Evolutionary conservation across 2,888 invertebrate species (phyloP), one percentile per base, ranked within the genome.

Genomic region (Nebria brevicollis): DNA sequence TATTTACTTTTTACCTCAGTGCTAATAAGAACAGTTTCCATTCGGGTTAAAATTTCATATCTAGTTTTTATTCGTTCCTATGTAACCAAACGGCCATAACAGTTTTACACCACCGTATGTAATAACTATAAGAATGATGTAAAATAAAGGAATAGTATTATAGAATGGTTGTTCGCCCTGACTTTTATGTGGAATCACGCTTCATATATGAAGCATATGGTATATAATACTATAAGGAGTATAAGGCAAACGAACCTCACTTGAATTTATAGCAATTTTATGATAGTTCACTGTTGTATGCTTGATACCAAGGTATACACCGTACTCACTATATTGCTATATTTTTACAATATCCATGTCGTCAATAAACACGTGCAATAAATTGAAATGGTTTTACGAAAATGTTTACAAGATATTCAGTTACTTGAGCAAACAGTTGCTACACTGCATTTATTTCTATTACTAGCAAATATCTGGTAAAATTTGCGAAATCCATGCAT

Each of bases 101-200:
- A 54, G 54, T 54, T 54, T 54, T 54, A 54, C 13, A 54, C 54
- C 54, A 13, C 13, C 54, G 54, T 54, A 8, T 54, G 54, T 54
- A 54, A 54, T 54, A 54, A 54, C 54, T 54, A 54, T 54, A 54
- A 54, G 54, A 54, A 54, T 54, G 54, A 54, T 54, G 54, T 54
- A 54, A 54, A 54, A 54, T 54, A 54, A 54, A 54, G 54, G 54
- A 54, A 54, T 54, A 54, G 54, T 54, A 54, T 54, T 54, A 54
- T 54, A 54, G 54, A 54, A 54, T 54, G 54, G 54, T 54, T 54
- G 54, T 54, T 54, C 54, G 54, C 11, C 13, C 54, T 54, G 54
- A 54, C 54, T 3, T 54, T 54, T 54, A 54, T 54, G 54, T 54
- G 54, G 54, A 54, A 54, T 54, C 54, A 54, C 54, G 54, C 54